Percentiles rank a stretch among this genome's conserved stretches.
Conservation (phyloP, 2,113 vertebrate genomes). For the Stictonetta naevosa region DNA sequence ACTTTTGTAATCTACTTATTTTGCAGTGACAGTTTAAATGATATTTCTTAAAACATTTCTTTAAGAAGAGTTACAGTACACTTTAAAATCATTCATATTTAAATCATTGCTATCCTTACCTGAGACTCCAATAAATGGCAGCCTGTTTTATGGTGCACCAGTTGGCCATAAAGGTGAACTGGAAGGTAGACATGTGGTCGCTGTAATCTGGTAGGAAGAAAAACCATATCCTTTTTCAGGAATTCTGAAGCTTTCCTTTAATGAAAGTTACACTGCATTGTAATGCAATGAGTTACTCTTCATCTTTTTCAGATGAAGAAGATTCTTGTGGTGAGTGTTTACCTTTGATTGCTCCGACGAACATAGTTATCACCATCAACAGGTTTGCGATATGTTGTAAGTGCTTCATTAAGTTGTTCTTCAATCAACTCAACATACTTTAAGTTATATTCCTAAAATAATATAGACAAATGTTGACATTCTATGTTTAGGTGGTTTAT, state of each 20-base stretch:
- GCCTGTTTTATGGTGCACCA: slow-evolving; percentile 98
- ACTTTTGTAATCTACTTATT: background rate
- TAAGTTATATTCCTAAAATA: slow-evolving; percentile 89
- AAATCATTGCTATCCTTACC: slow-evolving; percentile 72
- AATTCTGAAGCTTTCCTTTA: background rate
- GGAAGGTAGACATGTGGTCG: slow-evolving; percentile 96
- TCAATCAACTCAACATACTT: slow-evolving; percentile 98
- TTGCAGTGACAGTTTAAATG: background rate
- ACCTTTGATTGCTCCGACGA: slow-evolving; percentile 98
- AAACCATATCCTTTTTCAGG: background rate
- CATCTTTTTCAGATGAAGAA: background rate
- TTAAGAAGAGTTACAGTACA: background rate
- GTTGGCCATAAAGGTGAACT: slow-evolving; percentile 95
- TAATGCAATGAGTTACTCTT: background rate
- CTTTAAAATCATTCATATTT: background rate
- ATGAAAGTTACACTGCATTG: background rate
- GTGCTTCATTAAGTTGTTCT: slow-evolving; percentile 97
- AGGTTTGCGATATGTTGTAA: slow-evolving; percentile 97
- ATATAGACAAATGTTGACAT: background rate
- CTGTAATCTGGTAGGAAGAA: slow-evolving; percentile 86
- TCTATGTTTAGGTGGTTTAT: background rate
- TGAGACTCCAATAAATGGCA: slow-evolving; percentile 95
- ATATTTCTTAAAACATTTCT: background rate
- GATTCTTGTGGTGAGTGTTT: background rate
- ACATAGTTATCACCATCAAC: slow-evolving; percentile 98